phyloP scores from a whole-genome alignment of 2,113 vertebrate genomes.

The Cynoglossus semilaevis region DNA sequence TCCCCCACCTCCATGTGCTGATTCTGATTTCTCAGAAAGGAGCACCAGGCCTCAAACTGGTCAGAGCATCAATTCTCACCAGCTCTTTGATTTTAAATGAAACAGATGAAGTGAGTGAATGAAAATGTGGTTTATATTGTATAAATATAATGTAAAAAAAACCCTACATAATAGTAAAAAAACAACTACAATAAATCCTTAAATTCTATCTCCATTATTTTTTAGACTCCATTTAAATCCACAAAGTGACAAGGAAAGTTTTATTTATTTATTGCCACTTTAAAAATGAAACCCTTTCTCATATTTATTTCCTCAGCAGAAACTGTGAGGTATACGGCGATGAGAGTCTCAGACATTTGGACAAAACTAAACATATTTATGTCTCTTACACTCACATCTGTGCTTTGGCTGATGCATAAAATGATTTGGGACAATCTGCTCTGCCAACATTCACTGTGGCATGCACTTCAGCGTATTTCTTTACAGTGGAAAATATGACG shows the following conservation, averaged over 20 bases:
- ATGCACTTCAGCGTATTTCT: slow-evolving; percentile 28
- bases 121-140: not conserved
- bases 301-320: too few species aligned
- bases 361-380: not conserved
- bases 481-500: slow-evolving; percentile 58
- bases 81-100: not conserved
- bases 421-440: slow-evolving; percentile 15
- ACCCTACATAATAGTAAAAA: not conserved
- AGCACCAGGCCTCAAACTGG: slow-evolving; percentile 64
- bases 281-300: too few species aligned
- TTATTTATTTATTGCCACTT: too few species aligned
- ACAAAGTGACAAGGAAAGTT: too few species aligned
- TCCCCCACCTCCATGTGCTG: slow-evolving; percentile 51
- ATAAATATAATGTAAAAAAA: slow-evolving; percentile 24
- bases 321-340: too few species aligned
- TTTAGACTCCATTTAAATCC: too few species aligned
- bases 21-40: slow-evolving; percentile 62
- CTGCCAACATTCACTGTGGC: slow-evolving; percentile 11
- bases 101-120: too few species aligned
- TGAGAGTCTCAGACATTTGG: too few species aligned
- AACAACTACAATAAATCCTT: too few species aligned
- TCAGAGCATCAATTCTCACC: slow-evolving; percentile 54
- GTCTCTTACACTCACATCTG: slow-evolving; percentile 3
- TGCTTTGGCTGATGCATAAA: slow-evolving; percentile 18
- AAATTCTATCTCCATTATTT: too few species aligned